These are phyloP conservation scores for Napeogenes inachia DNA, from an alignment of 2,888 invertebrate genomes.

Conservation along the genomic window DNA sequence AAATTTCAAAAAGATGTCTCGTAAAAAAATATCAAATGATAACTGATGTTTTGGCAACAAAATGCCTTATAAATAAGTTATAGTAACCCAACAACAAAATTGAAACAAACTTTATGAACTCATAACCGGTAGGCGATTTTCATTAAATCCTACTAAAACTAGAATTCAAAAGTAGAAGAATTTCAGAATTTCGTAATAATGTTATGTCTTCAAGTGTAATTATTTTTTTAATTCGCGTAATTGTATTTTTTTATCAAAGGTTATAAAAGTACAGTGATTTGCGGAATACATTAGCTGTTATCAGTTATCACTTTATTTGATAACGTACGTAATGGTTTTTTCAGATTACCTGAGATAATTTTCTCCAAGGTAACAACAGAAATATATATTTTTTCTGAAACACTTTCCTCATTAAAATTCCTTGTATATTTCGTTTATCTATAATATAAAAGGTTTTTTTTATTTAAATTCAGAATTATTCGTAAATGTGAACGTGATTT, in stretches of 20 bases:
- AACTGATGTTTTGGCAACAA: conserved; percentile 15
- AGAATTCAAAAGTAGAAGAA: too few species aligned
- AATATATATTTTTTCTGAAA: too few species aligned
- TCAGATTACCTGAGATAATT: conserved; percentile 9
- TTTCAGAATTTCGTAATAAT: too few species aligned
- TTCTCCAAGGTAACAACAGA: conserved; percentile 4
- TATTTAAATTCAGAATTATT: too few species aligned
- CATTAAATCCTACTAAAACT: too few species aligned
- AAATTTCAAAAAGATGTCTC: conserved; percentile 13
- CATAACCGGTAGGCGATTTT: not conserved
- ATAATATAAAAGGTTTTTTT: too few species aligned
- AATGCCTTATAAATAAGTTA: not conserved
- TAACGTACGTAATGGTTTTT: conserved; percentile 21
- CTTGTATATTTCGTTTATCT: too few species aligned
- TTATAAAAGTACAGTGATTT: conserved; percentile 16
- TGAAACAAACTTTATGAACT: not conserved
- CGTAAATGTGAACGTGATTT: too few species aligned
- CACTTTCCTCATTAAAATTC: too few species aligned
- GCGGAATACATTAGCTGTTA: conserved; percentile 20
- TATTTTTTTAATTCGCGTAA: too few species aligned
- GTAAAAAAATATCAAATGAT: conserved; percentile 13
- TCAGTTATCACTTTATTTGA: conserved; percentile 23
- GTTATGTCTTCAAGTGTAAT: too few species aligned
- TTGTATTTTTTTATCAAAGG: not conserved
- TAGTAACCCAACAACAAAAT: not conserved